phyloP scores from a whole-genome alignment of 2,888 invertebrate species.

The Fragum whitleyi region DNA sequence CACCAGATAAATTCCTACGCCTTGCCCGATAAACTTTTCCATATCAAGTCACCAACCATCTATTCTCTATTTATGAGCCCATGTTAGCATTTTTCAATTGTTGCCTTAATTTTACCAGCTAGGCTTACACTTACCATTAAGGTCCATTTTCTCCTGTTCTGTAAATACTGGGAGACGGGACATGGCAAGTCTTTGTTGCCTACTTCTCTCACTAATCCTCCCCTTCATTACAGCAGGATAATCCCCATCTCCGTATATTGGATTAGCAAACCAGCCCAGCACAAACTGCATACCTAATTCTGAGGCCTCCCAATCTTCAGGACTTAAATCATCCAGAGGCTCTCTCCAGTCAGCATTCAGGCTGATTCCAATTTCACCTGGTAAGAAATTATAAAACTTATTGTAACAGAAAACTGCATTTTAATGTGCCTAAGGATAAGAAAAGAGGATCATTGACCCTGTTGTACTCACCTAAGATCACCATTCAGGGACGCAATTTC shows the following conservation, averaged over 20 bases:
- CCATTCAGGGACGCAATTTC: too few relatives aligned
- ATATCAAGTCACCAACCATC: too few relatives aligned
- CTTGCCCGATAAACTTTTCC: too few relatives aligned
- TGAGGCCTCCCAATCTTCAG: conserved; percentile 73
- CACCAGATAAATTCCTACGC: too few relatives aligned
- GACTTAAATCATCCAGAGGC: conserved; percentile 70
- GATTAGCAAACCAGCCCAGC: conserved; percentile 81
- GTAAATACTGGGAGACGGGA: conserved; percentile 82
- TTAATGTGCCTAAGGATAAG: too few relatives aligned
- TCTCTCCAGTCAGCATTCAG: conserved; percentile 76
- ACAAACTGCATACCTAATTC: conserved; percentile 73
- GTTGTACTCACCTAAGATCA: too few relatives aligned
- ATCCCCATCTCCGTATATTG: conserved; percentile 86
- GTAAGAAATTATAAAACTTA: background rate
- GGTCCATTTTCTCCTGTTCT: conserved; percentile 74
- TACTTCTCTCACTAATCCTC: conserved; percentile 71
- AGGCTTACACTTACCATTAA: conserved; percentile 74
- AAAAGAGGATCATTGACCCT: too few relatives aligned
- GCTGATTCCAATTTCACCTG: conserved; percentile 76
- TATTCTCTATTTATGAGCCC: too few relatives aligned
- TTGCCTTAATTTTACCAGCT: too few relatives aligned
- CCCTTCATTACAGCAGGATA: conserved; percentile 83
- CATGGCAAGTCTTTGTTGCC: conserved; percentile 65
- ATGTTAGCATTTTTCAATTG: too few relatives aligned
- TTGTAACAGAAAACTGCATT: too few relatives aligned